These are phyloP conservation scores for Muraenolepis orangiensis DNA, from an alignment of 2,797 vertebrate species.

Conservation along the genomic window DNA sequence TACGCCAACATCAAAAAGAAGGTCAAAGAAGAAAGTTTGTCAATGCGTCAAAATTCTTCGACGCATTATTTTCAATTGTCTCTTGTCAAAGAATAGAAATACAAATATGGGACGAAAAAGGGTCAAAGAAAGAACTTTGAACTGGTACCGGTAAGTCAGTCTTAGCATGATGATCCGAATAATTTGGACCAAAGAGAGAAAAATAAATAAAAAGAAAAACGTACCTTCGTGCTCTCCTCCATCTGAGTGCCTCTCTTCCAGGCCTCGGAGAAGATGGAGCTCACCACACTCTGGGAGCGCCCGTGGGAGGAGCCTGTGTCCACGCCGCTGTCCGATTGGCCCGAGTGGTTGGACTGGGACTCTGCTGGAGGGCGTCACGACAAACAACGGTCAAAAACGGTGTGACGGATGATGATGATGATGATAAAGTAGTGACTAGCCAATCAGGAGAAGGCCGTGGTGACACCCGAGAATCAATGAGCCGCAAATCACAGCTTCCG, in stretches of 20 bases:
- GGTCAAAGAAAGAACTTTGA: too few species aligned
- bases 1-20: neutral
- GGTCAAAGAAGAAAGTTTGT: too few species aligned
- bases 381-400: neutral
- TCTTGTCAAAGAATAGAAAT: too few species aligned
- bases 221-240: slow-evolving; percentile 90
- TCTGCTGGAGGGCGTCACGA: slow-evolving; percentile 49
- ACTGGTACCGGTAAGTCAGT: too few species aligned
- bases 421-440: neutral
- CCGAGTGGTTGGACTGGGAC: slow-evolving; percentile 93
- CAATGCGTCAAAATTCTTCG: too few species aligned
- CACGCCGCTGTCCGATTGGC: slow-evolving; percentile 93
- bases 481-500: neutral
- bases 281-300: slow-evolving; percentile 94
- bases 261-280: slow-evolving; percentile 97
- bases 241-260: slow-evolving; percentile 98
- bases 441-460: neutral
- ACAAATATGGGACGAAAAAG: too few species aligned
- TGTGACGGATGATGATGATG: neutral
- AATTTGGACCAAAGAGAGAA: neutral
- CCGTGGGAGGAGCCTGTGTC: slow-evolving; percentile 84
- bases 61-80: too few species aligned
- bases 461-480: neutral
- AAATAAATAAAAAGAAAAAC: neutral
- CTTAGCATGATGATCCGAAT: too few species aligned